Percentiles rank a stretch among this genome's conserved stretches.
Conservation (phyloP, 2,888 invertebrate species). For the Ceraclea dissimilis region DNA sequence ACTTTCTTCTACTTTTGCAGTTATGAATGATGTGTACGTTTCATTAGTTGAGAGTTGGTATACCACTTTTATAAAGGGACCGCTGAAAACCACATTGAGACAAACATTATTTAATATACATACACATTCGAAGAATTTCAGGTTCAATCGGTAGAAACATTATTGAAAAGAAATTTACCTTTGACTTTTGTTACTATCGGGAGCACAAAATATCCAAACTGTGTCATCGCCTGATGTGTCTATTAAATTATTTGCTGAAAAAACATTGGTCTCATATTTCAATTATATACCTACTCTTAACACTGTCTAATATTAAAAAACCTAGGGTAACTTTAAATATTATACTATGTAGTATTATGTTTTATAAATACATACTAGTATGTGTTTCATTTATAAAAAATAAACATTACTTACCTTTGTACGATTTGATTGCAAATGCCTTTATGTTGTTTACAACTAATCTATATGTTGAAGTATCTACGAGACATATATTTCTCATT, state of each 20-base stretch:
- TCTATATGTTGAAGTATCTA: slow-evolving; percentile 11
- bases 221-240: not conserved
- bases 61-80: slow-evolving; percentile 36
- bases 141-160: not conserved
- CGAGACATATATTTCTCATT: slow-evolving; percentile 30
- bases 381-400: no score
- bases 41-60: slow-evolving; percentile 32
- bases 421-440: slow-evolving; percentile 42
- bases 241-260: no score
- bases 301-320: no score
- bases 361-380: no score
- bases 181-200: not conserved
- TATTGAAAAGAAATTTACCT: slow-evolving; percentile 14
- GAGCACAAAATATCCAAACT: slow-evolving; percentile 10
- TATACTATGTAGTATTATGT: no score
- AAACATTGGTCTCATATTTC: no score
- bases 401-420: no score
- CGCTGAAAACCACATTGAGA: slow-evolving; percentile 29
- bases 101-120: not conserved
- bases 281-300: no score
- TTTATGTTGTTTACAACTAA: slow-evolving; percentile 30
- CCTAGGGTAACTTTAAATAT: no score
- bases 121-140: not conserved
- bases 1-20: slow-evolving; percentile 44
- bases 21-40: slow-evolving; percentile 40